Evolutionary conservation across 2,797 vertebrate genomes (phyloP).

Genomic region (Todus mexicanus): DNA sequence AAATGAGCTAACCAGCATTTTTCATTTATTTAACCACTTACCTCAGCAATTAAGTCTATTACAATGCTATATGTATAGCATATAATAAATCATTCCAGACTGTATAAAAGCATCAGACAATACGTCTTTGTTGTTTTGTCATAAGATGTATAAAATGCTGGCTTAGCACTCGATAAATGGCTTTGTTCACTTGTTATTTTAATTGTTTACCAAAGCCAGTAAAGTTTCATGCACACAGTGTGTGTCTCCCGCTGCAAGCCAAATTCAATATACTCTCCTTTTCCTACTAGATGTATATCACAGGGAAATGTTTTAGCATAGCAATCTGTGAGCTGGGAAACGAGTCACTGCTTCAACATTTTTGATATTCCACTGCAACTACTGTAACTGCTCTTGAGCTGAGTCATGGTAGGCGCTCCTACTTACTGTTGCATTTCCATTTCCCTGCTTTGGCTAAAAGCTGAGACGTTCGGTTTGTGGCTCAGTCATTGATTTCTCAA

Average conservation of each 20-base stretch:
- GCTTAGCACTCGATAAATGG: not conserved
- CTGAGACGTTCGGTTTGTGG: not conserved
- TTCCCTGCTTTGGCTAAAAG: not conserved
- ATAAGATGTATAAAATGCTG: not conserved
- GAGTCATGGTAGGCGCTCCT: not conserved
- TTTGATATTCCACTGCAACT: not conserved
- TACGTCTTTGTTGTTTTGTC: constrained; percentile 36
- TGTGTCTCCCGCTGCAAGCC: not conserved
- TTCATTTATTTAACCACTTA: constrained; percentile 47
- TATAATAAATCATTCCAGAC: constrained; percentile 19
- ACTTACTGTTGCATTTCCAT: not conserved
- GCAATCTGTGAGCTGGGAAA: not conserved
- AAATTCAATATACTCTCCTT: not conserved
- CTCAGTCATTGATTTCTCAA: not conserved
- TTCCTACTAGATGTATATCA: not conserved
- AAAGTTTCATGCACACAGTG: not conserved
- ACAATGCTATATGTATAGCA: not conserved
- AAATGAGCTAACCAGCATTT: constrained; percentile 17
- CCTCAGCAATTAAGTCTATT: constrained; percentile 40
- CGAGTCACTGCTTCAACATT: not conserved
- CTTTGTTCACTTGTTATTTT: not conserved
- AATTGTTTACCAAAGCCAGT: not conserved
- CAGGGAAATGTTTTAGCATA: not conserved
- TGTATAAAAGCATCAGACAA: not conserved
- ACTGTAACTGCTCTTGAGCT: not conserved